These are phyloP conservation scores for Hippocampus guttulatus DNA, from an alignment of 2,113 vertebrate genomes.

Conservation along the genomic window DNA sequence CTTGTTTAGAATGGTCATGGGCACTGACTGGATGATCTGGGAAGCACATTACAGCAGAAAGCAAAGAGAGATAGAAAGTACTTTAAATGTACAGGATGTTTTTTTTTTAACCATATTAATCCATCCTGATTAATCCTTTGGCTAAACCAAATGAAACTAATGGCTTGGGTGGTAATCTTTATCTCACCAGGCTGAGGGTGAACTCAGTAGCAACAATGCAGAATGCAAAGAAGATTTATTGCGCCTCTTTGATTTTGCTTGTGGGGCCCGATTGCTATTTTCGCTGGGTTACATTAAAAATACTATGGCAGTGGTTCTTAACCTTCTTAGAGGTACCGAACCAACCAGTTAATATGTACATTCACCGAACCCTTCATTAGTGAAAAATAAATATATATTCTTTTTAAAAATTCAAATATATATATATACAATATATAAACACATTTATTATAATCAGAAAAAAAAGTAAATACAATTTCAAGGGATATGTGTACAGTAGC, in stretches of 20 bases:
- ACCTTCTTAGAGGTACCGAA: background rate
- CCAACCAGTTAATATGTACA: too few species aligned
- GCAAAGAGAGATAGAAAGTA: conserved; percentile 12
- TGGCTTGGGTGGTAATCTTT: conserved; percentile 60
- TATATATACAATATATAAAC: too few species aligned
- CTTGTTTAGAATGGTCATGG: too few species aligned
- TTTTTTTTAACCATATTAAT: conserved; percentile 53
- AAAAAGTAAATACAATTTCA: too few species aligned
- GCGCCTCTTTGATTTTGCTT: background rate
- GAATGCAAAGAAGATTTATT: conserved; percentile 21
- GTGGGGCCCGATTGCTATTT: conserved; percentile 7
- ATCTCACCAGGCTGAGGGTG: conserved; percentile 41
- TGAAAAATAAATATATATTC: too few species aligned
- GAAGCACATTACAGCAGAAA: background rate
- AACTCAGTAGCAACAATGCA: conserved; percentile 33
- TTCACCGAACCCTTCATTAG: too few species aligned
- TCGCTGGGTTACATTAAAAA: conserved; percentile 1
- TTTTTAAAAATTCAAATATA: too few species aligned
- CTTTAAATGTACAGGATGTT: conserved; percentile 42
- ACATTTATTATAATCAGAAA: too few species aligned
- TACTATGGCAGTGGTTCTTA: too few species aligned
- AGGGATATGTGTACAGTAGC: too few species aligned
- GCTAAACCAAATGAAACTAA: conserved; percentile 62
- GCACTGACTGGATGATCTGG: too few species aligned
- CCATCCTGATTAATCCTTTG: conserved; percentile 58